Conservation (phyloP, 2,888 invertebrate genomes). For the Habroteleia sp. region DNA sequence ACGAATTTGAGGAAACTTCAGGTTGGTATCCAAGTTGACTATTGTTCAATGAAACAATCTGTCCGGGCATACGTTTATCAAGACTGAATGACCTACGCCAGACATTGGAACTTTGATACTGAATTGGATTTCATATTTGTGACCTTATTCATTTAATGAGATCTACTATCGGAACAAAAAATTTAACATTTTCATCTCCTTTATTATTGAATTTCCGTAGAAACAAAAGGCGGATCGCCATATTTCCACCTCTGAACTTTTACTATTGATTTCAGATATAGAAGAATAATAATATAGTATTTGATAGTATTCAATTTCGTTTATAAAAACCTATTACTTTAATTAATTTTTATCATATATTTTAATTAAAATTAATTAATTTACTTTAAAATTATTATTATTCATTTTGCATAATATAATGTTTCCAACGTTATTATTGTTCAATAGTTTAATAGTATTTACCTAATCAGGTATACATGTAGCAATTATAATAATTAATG, state of each 20-base stretch:
- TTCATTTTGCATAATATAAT: no score
- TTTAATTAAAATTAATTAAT: no score
- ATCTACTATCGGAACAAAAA: constrained; percentile 13
- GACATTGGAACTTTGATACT: constrained; percentile 14
- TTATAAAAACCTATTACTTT: no score
- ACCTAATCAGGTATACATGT: background rate
- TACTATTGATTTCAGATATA: no score
- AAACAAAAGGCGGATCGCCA: constrained; percentile 14
- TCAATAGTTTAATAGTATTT: background rate
- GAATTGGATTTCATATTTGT: constrained; percentile 44
- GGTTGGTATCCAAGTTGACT: constrained; percentile 49
- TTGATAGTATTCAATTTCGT: no score
- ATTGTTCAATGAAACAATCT: constrained; percentile 60
- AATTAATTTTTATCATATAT: no score
- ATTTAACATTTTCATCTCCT: constrained; percentile 7
- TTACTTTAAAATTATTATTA: no score
- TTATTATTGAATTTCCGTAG: constrained; percentile 13
- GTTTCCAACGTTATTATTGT: no score
- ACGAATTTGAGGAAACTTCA: constrained; percentile 56
- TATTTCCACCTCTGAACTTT: no score
- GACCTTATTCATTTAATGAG: constrained; percentile 23
- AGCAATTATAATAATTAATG: constrained; percentile 27
- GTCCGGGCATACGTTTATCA: constrained; percentile 45
- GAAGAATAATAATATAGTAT: no score
- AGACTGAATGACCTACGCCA: constrained; percentile 31